Percentiles rank a stretch among this genome's conserved stretches.
Conservation (phyloP, 2,888 invertebrate species). For the Harmothoe impar region DNA sequence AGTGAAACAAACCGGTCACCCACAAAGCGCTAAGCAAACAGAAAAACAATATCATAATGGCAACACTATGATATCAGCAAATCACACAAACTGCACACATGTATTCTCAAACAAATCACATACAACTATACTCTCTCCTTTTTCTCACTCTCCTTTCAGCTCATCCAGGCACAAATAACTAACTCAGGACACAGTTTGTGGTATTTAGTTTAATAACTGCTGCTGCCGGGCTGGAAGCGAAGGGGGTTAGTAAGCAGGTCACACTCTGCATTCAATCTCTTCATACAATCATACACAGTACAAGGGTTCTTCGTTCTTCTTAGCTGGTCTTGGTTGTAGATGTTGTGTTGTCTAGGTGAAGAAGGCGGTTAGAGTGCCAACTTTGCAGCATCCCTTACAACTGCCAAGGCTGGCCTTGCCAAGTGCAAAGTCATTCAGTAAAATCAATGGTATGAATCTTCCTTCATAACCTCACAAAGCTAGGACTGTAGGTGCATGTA, state of each 20-base stretch:
- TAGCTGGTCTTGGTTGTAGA: neutral
- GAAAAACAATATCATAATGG: neutral
- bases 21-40: neutral
- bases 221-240: slow-evolving; percentile 13
- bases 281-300: slow-evolving; percentile 18
- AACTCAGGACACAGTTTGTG: neutral
- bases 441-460: too few species aligned
- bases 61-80: slow-evolving; percentile 12
- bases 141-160: neutral
- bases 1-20: neutral
- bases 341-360: too few species aligned
- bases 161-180: slow-evolving; percentile 6
- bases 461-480: neutral
- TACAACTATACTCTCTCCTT: neutral
- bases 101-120: neutral
- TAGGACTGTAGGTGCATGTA: too few species aligned
- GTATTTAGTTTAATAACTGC: neutral
- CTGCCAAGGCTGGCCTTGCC: slow-evolving; percentile 6
- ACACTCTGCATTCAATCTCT: neutral
- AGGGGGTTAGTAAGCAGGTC: neutral
- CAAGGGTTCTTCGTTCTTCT: neutral
- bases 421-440: neutral
- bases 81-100: neutral
- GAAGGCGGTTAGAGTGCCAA: neutral
- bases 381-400: neutral